Conservation (phyloP, 2,113 vertebrate species). For the Ancistrus triradiatus region DNA sequence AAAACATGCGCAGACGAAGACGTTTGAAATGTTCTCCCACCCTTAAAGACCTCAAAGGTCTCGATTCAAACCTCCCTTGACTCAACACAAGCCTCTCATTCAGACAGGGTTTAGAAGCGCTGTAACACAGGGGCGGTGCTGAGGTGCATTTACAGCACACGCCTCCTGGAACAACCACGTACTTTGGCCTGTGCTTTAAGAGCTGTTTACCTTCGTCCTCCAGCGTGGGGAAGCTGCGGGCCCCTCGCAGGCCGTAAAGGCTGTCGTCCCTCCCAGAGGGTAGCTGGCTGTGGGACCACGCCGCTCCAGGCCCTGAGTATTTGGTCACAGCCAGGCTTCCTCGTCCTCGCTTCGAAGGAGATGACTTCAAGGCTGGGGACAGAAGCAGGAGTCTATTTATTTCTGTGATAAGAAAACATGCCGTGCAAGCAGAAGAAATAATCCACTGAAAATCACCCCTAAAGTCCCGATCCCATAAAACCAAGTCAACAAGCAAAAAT, state of each 20-base stretch:
- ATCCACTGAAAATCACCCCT: not conserved
- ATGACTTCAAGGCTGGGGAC: slow-evolving; percentile 86
- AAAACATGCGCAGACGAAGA: too few species aligned
- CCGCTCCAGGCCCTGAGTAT: slow-evolving; percentile 76
- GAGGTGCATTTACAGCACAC: too few species aligned
- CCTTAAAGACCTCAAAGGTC: not conserved
- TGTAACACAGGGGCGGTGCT: too few species aligned
- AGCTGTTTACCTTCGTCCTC: slow-evolving; percentile 83
- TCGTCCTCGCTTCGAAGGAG: slow-evolving; percentile 92
- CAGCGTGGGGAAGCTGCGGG: slow-evolving; percentile 89
- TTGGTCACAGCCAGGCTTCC: slow-evolving; percentile 80
- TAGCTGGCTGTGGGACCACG: slow-evolving; percentile 91
- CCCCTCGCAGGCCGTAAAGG: slow-evolving; percentile 84
- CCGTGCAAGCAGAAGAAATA: too few species aligned
- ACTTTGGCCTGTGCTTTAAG: not conserved
- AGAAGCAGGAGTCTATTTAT: not conserved
- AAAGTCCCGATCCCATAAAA: too few species aligned
- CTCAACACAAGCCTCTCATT: not conserved
- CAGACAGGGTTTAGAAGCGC: not conserved
- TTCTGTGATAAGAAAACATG: not conserved
- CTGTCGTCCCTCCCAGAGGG: slow-evolving; percentile 82
- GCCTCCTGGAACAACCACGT: too few species aligned
- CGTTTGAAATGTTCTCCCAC: too few species aligned
- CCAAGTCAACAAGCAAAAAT: too few species aligned
- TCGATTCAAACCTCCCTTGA: not conserved